phyloP scores from a whole-genome alignment of 2,113 vertebrate genomes.

The Colius striatus region DNA sequence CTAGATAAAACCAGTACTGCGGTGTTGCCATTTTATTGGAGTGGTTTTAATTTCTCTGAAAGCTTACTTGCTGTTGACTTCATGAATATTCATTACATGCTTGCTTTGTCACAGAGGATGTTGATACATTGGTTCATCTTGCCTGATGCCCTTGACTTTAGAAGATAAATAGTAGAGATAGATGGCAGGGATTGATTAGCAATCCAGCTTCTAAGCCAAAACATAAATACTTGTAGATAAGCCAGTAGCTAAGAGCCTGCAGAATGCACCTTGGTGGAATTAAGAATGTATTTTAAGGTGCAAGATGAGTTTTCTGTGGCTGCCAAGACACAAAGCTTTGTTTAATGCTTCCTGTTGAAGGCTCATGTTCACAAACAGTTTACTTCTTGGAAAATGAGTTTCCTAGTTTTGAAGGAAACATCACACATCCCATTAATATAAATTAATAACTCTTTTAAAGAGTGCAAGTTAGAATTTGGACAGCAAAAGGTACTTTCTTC shows the following conservation, averaged over 20 bases:
- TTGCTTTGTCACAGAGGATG: conserved; percentile 33
- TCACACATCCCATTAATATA: not conserved
- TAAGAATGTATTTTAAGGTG: not conserved
- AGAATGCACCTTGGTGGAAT: conserved; percentile 35
- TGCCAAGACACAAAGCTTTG: not conserved
- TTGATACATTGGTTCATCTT: conserved; percentile 51
- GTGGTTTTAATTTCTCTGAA: not conserved
- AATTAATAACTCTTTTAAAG: not conserved
- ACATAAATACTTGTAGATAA: conserved; percentile 54
- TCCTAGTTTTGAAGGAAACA: not conserved
- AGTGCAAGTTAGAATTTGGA: not conserved
- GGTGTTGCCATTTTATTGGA: not conserved
- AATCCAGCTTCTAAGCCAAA: conserved; percentile 35
- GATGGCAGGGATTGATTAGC: conserved; percentile 71
- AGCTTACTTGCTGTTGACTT: not conserved
- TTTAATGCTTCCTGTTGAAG: not conserved
- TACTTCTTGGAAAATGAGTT: not conserved
- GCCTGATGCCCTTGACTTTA: conserved; percentile 68
- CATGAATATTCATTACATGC: conserved; percentile 32
- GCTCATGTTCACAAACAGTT: not conserved
- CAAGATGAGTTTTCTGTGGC: conserved; percentile 13
- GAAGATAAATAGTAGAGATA: conserved; percentile 62
- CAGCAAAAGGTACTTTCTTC: not conserved
- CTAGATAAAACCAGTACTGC: conserved; percentile 3
- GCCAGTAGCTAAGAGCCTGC: not conserved